These are phyloP conservation scores for Meriones psammophilus DNA, from an alignment of 2,797 vertebrate species.

Conservation along the genomic window DNA sequence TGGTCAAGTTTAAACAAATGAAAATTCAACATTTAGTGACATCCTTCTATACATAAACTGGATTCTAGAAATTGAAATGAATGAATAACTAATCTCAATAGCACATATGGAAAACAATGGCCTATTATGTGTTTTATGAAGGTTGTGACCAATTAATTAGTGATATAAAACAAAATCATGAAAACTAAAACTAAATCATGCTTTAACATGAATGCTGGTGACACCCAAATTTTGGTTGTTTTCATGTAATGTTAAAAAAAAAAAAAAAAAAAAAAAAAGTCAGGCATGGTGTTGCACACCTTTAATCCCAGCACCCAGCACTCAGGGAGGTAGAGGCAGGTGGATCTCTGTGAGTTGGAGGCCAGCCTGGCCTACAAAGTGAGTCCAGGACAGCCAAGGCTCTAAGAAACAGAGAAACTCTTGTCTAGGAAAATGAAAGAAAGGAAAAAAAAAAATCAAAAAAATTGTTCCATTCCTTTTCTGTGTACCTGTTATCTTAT, in stretches of 20 bases:
- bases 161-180: slow-evolving; percentile 68
- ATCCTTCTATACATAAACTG: slow-evolving; percentile 74
- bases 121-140: slow-evolving; percentile 63
- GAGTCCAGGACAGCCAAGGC: no score
- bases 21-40: slow-evolving; percentile 75
- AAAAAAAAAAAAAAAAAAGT: neutral
- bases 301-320: no score
- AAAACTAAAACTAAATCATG: slow-evolving; percentile 75
- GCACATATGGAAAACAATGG: slow-evolving; percentile 28
- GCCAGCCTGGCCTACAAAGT: no score
- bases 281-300: no score
- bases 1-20: slow-evolving; percentile 88
- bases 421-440: no score
- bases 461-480: slow-evolving; percentile 83
- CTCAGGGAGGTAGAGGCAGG: no score
- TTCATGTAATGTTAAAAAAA: neutral
- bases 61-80: slow-evolving; percentile 41
- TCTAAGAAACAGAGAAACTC: no score
- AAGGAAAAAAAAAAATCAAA: no score
- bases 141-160: slow-evolving; percentile 61
- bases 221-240: slow-evolving; percentile 62
- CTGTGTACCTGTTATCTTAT: neutral
- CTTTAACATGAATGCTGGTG: slow-evolving; percentile 77
- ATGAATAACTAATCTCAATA: neutral
- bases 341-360: no score